These are phyloP conservation scores for Notothenia coriiceps DNA, from an alignment of 2,113 vertebrate species.

Conservation along the genomic window DNA sequence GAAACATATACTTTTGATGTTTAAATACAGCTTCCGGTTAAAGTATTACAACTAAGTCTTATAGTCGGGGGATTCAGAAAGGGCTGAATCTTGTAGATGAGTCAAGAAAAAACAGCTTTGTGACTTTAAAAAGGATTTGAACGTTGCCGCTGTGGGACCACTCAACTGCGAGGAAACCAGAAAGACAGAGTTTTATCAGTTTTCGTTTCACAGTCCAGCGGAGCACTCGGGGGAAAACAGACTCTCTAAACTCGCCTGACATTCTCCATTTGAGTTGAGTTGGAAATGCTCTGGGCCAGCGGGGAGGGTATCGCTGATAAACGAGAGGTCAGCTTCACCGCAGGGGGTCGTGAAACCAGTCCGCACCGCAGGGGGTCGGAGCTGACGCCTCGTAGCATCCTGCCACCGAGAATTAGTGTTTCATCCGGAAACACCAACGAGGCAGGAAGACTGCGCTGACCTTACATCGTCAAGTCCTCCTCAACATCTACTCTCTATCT, in stretches of 20 bases:
- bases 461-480: not conserved
- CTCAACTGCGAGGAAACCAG: constrained; percentile 6
- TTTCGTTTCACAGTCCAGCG: constrained; percentile 44
- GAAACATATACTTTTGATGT: too few relatives aligned
- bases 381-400: not conserved
- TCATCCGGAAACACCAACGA: not conserved
- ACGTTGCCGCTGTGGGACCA: not conserved
- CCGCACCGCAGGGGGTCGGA: not conserved
- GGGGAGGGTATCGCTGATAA: constrained; percentile 59
- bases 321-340: constrained; percentile 34
- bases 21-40: too few relatives aligned
- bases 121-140: too few relatives aligned
- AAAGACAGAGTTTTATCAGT: not conserved
- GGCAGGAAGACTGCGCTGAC: not conserved
- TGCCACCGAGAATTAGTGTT: constrained; percentile 29
- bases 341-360: not conserved
- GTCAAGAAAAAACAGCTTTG: too few relatives aligned
- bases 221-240: constrained; percentile 29
- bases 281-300: constrained; percentile 3
- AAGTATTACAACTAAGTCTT: too few relatives aligned
- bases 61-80: too few relatives aligned
- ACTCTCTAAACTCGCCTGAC: constrained; percentile 46
- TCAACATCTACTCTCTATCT: too few relatives aligned
- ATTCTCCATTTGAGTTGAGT: constrained; percentile 38
- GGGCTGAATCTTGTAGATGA: too few relatives aligned